phyloP scores from a whole-genome alignment of 2,797 vertebrate species.

The Gallinago stenura region DNA sequence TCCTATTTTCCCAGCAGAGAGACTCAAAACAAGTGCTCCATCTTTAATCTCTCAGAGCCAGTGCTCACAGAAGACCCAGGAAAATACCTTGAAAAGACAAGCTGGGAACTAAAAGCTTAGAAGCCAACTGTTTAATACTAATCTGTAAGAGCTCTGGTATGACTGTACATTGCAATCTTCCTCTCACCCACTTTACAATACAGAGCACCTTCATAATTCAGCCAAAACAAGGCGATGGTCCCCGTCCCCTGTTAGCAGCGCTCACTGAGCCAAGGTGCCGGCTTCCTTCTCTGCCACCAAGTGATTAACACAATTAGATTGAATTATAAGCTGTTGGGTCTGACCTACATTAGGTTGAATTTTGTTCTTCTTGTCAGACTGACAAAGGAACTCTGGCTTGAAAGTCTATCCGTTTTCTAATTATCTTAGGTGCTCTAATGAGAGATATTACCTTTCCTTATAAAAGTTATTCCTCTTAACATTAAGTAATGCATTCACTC shows the following conservation, averaged over 20 bases:
- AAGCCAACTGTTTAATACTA: not conserved
- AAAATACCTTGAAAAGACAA: not conserved
- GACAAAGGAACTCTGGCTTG: not conserved
- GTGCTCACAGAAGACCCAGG: not conserved
- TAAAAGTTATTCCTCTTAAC: not conserved
- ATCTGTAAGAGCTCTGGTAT: not conserved
- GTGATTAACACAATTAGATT: not conserved
- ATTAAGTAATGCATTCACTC: not conserved
- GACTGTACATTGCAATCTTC: not conserved
- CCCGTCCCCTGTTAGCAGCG: not conserved
- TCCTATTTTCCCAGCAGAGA: not conserved
- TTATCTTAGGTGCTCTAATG: not conserved
- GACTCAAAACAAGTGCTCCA: not conserved
- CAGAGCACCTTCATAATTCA: not conserved
- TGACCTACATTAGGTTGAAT: not conserved
- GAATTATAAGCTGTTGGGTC: not conserved
- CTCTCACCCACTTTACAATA: not conserved
- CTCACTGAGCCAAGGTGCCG: accelerated
- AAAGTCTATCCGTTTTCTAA: not conserved
- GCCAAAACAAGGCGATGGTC: not conserved
- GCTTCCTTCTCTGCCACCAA: not conserved
- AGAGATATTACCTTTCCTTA: not conserved
- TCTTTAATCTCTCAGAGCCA: not conserved
- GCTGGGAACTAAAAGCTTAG: not conserved
- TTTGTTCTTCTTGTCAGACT: slow-evolving; percentile 2